These are phyloP conservation scores for Arizona elegans DNA, from an alignment of 2,113 vertebrate species.

Conservation along the genomic window DNA sequence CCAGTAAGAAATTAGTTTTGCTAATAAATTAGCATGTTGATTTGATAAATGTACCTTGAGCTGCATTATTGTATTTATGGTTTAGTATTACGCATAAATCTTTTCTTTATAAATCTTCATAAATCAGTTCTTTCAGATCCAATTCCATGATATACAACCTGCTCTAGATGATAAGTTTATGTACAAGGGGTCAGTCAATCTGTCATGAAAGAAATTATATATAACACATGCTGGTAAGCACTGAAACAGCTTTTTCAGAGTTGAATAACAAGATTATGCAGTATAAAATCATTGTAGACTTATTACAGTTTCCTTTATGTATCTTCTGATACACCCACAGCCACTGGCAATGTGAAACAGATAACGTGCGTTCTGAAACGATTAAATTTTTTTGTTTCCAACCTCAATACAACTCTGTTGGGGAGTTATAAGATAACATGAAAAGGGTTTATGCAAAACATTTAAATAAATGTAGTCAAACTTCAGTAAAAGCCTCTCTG, in stretches of 20 bases:
- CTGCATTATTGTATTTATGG: background rate
- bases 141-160: background rate
- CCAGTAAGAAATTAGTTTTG: background rate
- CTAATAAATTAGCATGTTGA: background rate
- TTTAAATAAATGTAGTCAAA: background rate
- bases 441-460: conserved; percentile 13
- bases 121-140: background rate
- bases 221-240: background rate
- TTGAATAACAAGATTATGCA: background rate
- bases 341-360: background rate
- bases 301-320: background rate
- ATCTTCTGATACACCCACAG: background rate
- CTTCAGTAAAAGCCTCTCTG: conserved; percentile 19
- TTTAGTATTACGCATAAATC: background rate
- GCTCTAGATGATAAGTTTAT: too few relatives aligned
- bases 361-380: background rate
- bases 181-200: background rate
- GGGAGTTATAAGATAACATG: conserved; percentile 10
- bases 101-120: too few relatives aligned
- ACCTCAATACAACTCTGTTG: background rate
- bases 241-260: background rate
- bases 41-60: background rate
- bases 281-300: conserved; percentile 2
- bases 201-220: background rate
- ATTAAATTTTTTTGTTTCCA: background rate